Evolutionary conservation across 2,797 vertebrate genomes (phyloP).

Genomic region (Octomys mimax): DNA sequence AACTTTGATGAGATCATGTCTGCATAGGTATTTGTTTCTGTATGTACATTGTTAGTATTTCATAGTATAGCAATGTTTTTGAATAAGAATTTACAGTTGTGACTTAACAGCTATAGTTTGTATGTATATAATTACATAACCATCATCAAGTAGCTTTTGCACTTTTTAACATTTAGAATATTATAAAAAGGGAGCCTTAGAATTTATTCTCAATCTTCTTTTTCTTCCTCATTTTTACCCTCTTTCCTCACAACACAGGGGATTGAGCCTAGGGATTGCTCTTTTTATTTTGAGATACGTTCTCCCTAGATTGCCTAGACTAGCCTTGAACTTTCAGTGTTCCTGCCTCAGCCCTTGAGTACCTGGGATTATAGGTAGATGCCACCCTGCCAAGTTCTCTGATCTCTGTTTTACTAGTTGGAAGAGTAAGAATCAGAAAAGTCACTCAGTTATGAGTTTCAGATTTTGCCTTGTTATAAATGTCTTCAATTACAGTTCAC

Average conservation of each 20-base stretch:
- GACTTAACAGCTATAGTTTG: conserved; percentile 23
- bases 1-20: conserved; percentile 66
- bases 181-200: background rate
- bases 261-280: background rate
- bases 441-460: background rate
- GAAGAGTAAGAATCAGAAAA: background rate
- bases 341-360: background rate
- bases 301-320: background rate
- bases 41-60: conserved; percentile 50
- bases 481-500: background rate
- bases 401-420: background rate
- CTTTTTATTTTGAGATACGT: background rate
- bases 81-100: conserved; percentile 53
- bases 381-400: background rate
- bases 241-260: background rate
- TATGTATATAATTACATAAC: background rate
- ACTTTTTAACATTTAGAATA: conserved; percentile 53
- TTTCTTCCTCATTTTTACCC: background rate
- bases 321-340: background rate
- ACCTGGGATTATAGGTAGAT: background rate
- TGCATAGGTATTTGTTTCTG: conserved; percentile 59
- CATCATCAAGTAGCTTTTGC: background rate
- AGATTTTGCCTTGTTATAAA: background rate
- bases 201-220: background rate
- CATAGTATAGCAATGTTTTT: background rate